Evolutionary conservation across 2,888 invertebrate species (phyloP), one percentile per base, ranked within the genome.

Genomic region (Lypha dubia): DNA sequence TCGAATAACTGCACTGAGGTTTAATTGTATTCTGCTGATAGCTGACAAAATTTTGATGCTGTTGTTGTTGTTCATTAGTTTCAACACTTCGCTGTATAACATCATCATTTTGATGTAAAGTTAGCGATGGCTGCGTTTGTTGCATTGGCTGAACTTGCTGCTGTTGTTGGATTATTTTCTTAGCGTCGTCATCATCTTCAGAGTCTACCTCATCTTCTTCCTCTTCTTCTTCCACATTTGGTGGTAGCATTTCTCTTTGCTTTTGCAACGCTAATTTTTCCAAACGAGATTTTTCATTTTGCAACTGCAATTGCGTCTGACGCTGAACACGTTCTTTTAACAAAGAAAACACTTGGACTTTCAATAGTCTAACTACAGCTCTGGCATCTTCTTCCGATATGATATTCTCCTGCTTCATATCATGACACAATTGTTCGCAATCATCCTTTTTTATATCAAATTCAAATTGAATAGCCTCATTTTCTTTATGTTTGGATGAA

Each of bases 381-480:
- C 97, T 95, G 0, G 97, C 96, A 92, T 99, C 99, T 91, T 98
- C 99, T 90, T 99, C 98, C 90, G 97, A 96, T 89, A 99, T 97
- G 90, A 98, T 96, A 46, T 98, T 98, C 28, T 97, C 97, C 90
- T 97, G 97, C 46, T 97, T 95, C 98, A 99, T 98, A 92, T 98
- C 98, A 90, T 96, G 95, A 73, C 98, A 97, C 49, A 99, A 97
- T 90, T 98, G 97, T 89, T 98, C 98, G 82, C 97, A 97, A 90
- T 97, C 96, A 92, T 99, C 99, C 79, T 94, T 94, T 87, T 95
- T 95, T 89, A 98, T 95, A 92, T 99, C 98, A 93, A 98, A 99
- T 88, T 98, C 98, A 93, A 99, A 99, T 93, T 99, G 99, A 88
- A 99, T 98, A 13, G 99, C 99, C 92, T 99, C 99, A 93, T 99